These are phyloP conservation scores for Ephestia elutella DNA, from an alignment of 1,140 invertebrate species.

Conservation along the genomic window DNA sequence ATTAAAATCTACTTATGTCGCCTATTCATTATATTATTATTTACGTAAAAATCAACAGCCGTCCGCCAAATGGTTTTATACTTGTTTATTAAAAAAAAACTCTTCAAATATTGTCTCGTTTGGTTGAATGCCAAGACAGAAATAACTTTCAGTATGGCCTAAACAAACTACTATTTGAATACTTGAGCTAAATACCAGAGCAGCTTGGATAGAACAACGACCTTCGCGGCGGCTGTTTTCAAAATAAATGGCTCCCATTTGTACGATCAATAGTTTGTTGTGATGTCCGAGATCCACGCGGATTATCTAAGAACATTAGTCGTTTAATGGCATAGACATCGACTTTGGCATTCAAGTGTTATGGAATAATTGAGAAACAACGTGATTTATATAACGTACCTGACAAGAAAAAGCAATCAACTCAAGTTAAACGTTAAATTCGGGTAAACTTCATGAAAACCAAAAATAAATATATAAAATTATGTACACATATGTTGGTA, in stretches of 20 bases:
- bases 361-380: slow-evolving; percentile 41
- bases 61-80: no score
- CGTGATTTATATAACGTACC: slow-evolving; percentile 26
- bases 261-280: slow-evolving; percentile 66
- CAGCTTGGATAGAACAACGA: slow-evolving; percentile 62
- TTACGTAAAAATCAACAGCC: no score
- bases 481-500: slow-evolving; percentile 55
- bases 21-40: no score
- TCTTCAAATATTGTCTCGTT: no score
- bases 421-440: slow-evolving; percentile 51
- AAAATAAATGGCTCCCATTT: slow-evolving; percentile 61
- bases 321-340: slow-evolving; percentile 61
- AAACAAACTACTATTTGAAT: slow-evolving; percentile 42
- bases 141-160: no score
- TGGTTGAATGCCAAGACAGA: no score
- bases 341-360: slow-evolving; percentile 69
- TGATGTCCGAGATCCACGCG: slow-evolving; percentile 62
- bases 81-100: no score
- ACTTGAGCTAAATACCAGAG: slow-evolving; percentile 70
- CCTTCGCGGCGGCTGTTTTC: slow-evolving; percentile 31
- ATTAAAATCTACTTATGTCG: no score
- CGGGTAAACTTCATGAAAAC: slow-evolving; percentile 67
- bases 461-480: slow-evolving; percentile 67
- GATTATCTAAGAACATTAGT: slow-evolving; percentile 44
- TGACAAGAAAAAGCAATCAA: slow-evolving; percentile 40